A percentile compares a stretch with the other conserved stretches of the same genome.
phyloP scores from a whole-genome alignment of 2,113 vertebrate species.

The Myotis yumanensis region DNA sequence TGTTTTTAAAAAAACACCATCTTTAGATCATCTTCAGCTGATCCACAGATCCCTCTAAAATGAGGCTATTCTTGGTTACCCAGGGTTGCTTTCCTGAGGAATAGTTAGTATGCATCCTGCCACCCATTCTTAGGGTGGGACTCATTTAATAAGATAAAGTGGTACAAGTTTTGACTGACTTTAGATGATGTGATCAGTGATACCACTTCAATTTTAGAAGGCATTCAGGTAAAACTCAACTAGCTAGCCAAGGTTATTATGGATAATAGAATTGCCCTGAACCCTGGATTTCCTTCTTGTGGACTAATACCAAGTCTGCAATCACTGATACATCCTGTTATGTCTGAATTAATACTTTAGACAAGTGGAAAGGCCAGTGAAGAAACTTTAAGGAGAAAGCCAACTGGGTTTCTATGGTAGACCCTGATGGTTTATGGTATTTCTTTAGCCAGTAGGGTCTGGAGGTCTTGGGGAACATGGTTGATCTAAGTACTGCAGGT shows the following conservation, averaged over 20 bases:
- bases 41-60: not conserved
- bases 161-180: not conserved
- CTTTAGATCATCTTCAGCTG: not conserved
- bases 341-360: not conserved
- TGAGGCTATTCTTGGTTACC: not conserved
- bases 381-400: not conserved
- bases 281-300: not conserved
- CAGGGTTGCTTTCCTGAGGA: not conserved
- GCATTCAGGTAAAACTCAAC: not conserved
- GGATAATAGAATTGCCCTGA: not conserved
- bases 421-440: not conserved
- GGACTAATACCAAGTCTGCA: not conserved
- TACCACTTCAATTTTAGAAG: not conserved
- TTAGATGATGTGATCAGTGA: not conserved
- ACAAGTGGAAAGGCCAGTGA: not conserved
- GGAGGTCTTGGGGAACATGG: not conserved
- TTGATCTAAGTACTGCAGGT: not conserved
- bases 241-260: not conserved
- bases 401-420: not conserved
- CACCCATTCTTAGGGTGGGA: not conserved
- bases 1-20: not conserved
- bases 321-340: not conserved
- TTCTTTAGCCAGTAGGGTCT: not conserved
- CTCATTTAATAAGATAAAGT: not conserved
- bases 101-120: not conserved